Evolutionary conservation across 2,888 invertebrate species (phyloP).

Genomic region (Aromia moschata): DNA sequence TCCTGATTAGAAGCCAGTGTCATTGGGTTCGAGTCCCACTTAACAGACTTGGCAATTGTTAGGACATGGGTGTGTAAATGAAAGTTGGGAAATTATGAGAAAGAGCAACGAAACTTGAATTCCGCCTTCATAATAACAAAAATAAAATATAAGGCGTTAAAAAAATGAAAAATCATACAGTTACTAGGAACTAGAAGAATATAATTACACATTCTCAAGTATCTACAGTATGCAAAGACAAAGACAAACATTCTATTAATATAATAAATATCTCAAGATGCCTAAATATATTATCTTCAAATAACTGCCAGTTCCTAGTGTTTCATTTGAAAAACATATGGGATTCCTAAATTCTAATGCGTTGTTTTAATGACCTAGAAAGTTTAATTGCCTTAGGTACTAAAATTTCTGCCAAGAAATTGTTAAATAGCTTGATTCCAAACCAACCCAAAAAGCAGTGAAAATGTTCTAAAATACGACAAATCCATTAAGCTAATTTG

Average conservation of each 20-base stretch:
- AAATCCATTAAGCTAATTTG: slow-evolving; percentile 15
- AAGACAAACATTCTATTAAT: too few relatives aligned
- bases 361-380: slow-evolving; percentile 19
- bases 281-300: neutral
- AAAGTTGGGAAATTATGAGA: too few relatives aligned
- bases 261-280: neutral
- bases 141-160: too few relatives aligned
- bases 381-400: slow-evolving; percentile 18
- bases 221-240: too few relatives aligned
- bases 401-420: slow-evolving; percentile 23
- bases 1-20: too few relatives aligned
- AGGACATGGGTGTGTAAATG: too few relatives aligned
- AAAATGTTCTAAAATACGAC: slow-evolving; percentile 1
- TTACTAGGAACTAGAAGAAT: slow-evolving; percentile 9
- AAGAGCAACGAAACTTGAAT: too few relatives aligned
- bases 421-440: slow-evolving; percentile 18
- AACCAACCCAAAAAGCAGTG: slow-evolving; percentile 9
- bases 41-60: too few relatives aligned
- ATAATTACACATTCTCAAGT: too few relatives aligned
- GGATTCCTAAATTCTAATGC: slow-evolving; percentile 15
- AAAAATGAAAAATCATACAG: slow-evolving; percentile 11
- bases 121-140: too few relatives aligned
- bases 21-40: too few relatives aligned
- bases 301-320: slow-evolving; percentile 14
- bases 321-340: neutral